Evolutionary conservation across 2,888 invertebrate species (phyloP), one percentile per base, ranked within the genome.

Genomic region (Thecophora atra): DNA sequence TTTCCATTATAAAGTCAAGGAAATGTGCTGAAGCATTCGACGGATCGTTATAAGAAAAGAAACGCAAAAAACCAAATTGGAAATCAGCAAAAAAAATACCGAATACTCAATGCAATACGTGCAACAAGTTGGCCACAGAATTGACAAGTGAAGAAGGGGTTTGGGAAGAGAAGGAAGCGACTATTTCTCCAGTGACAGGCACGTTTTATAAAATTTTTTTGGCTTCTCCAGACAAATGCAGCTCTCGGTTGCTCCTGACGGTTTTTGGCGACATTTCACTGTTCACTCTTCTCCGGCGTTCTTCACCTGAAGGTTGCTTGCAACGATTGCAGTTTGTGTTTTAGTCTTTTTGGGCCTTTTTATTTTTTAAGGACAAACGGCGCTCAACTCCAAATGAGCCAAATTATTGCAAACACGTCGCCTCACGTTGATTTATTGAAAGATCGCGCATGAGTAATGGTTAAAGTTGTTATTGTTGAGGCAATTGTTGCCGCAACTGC

Each of bases 361-460:
- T 73, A 72, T 74, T 74, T 74, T 75, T 73, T 21, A 2, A 54
- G 54, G 21, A 21, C 54, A 54, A 54, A 21, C 19, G 67, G n/a
- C 21, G 56, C 28, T 13, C n/a, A n/a, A n/a, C 21, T 56, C 51
- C 76, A 75, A 74, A 75, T 83, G 83, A 83, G 82, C 82, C 81
- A 83, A 83, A 83, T 83, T 83, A 83, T 84, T 83, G 84, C 82
- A 81, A 82, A 83, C 83, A 83, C 84, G 83, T 83, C 83, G 82
- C 83, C 81, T 83, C 84, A 82, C 82, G 82, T 83, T 83, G 83
- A 83, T 83, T 83, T 83, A 83, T 83, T 83, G 82, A 84, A 83
- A 82, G 82, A 83, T 81, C 83, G 84, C 81, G 83, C 82, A 84
- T 83, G 83, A 83, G 83, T 83, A 83, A 83, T 83, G 84, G 71